These are phyloP conservation scores for Lydus trimaculatus DNA, from an alignment of 2,888 invertebrate genomes.

Conservation along the genomic window DNA sequence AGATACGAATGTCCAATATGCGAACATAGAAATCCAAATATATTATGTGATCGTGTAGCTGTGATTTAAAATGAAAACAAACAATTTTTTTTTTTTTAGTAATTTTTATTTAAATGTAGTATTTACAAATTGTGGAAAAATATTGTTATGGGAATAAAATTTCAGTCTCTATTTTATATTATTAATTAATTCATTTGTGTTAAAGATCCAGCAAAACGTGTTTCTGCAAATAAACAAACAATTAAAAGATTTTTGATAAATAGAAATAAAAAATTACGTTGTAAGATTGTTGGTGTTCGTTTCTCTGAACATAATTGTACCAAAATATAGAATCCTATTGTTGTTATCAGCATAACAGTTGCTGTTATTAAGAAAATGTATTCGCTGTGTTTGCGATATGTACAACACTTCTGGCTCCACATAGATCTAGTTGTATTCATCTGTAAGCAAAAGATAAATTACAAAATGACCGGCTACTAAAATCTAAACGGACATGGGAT, in stretches of 20 bases:
- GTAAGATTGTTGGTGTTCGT: slow-evolving; percentile 51
- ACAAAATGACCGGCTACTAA: too few species aligned
- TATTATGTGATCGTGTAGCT: slow-evolving; percentile 52
- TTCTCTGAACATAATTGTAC: slow-evolving; percentile 61
- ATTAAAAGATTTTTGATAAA: slow-evolving; percentile 18
- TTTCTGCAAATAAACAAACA: slow-evolving; percentile 50
- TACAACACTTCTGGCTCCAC: slow-evolving; percentile 71
- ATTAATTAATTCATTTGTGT: slow-evolving; percentile 7
- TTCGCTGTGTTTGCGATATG: slow-evolving; percentile 65
- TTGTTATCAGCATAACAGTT: slow-evolving; percentile 62
- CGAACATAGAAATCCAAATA: slow-evolving; percentile 58
- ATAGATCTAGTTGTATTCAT: slow-evolving; percentile 71
- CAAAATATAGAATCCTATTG: slow-evolving; percentile 66
- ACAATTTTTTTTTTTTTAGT: neutral
- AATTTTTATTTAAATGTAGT: slow-evolving; percentile 1
- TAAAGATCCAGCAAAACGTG: slow-evolving; percentile 54
- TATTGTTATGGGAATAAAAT: neutral
- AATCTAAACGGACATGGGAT: too few species aligned
- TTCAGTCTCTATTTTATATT: neutral
- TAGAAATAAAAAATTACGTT: slow-evolving; percentile 50
- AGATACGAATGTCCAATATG: slow-evolving; percentile 75
- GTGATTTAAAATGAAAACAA: slow-evolving; percentile 28
- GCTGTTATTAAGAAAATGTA: slow-evolving; percentile 65
- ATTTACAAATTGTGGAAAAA: neutral
- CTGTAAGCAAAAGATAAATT: slow-evolving; percentile 59